phyloP scores from a whole-genome alignment of 2,113 vertebrate genomes.

The Phyllostomus discolor region DNA sequence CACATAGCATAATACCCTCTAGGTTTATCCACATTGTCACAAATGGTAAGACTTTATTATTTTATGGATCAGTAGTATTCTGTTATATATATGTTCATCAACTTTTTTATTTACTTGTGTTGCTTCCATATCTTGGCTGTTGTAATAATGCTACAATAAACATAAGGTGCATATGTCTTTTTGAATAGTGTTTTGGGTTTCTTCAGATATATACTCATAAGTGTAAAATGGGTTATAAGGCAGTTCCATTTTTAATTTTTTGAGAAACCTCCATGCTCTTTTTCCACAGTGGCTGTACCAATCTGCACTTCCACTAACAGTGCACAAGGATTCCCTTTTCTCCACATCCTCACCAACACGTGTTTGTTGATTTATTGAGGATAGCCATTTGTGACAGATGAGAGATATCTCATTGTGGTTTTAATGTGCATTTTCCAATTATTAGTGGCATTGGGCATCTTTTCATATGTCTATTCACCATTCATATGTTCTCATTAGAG shows the following conservation, averaged over 20 bases:
- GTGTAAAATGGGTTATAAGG: background rate
- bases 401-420: background rate
- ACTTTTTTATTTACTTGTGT: no score
- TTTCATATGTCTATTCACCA: background rate
- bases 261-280: background rate
- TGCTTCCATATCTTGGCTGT: background rate
- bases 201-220: background rate
- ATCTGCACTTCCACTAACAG: background rate
- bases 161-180: background rate
- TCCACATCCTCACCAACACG: background rate
- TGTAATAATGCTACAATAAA: background rate
- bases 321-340: background rate
- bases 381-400: no score
- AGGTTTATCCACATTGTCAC: no score
- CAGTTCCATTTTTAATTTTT: background rate
- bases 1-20: no score
- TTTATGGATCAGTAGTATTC: no score
- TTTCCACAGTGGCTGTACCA: background rate
- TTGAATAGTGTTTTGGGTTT: background rate
- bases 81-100: no score
- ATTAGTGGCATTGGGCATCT: background rate
- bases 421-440: background rate
- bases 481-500: no score
- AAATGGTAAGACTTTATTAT: no score
- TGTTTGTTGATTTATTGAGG: background rate